Evolutionary conservation across 1,140 invertebrate species (phyloP).

Genomic region (Gryllus bimaculatus): DNA sequence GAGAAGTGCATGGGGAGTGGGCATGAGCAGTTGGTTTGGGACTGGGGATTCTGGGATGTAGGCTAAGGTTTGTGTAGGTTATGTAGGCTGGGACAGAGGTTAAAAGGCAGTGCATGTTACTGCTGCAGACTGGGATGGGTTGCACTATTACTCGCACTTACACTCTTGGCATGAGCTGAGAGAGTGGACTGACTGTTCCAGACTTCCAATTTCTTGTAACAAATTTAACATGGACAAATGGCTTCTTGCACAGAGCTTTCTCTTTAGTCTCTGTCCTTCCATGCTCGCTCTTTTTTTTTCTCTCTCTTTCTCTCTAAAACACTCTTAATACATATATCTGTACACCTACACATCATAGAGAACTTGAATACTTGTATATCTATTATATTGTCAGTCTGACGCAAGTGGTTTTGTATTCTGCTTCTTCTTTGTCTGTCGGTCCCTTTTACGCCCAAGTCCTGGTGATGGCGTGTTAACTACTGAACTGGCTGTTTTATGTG

Average conservation of each 20-base stretch:
- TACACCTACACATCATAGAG: conserved; percentile 13
- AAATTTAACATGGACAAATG: conserved; percentile 1
- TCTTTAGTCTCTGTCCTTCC: conserved; percentile 22
- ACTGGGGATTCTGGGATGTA: neutral
- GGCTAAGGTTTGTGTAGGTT: neutral
- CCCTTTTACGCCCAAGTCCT: conserved; percentile 10
- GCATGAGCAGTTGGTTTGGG: neutral
- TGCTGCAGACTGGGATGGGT: conserved; percentile 17
- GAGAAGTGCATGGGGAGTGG: neutral
- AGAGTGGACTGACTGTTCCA: conserved; percentile 8
- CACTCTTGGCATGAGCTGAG: neutral
- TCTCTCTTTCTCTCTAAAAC: neutral
- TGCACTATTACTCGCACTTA: conserved; percentile 14
- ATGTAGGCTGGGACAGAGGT: neutral
- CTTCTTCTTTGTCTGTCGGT: conserved; percentile 19
- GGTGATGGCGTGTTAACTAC: conserved; percentile 7
- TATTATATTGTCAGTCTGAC: neutral
- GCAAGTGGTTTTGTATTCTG: conserved; percentile 15
- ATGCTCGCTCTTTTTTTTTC: conserved; percentile 2
- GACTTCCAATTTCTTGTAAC: neutral
- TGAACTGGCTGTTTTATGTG: neutral
- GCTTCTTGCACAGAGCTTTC: conserved; percentile 19
- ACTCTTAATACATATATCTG: neutral
- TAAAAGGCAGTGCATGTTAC: conserved; percentile 7
- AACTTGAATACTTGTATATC: neutral